These are phyloP conservation scores for Nephrocerus scutellatus DNA, from an alignment of 2,888 invertebrate species.

Conservation along the genomic window DNA sequence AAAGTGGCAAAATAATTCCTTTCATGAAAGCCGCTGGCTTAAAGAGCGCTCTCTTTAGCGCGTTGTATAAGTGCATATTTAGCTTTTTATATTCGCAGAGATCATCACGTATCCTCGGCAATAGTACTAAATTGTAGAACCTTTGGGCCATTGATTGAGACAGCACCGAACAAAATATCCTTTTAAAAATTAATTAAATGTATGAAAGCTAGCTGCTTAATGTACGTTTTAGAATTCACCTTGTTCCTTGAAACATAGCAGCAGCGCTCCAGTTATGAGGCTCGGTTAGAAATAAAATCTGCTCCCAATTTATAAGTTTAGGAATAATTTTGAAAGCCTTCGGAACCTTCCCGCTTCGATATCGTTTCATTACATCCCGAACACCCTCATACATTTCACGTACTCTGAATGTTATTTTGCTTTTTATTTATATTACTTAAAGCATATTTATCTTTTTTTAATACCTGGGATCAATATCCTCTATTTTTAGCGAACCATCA, in stretches of 20 bases:
- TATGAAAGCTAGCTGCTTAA: neutral
- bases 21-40: slow-evolving; percentile 99
- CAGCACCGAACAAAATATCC: slow-evolving; percentile 94
- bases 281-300: slow-evolving; percentile 76
- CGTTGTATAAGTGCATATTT: slow-evolving; percentile 94
- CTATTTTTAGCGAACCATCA: slow-evolving; percentile 67
- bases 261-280: slow-evolving; percentile 97
- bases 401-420: slow-evolving; percentile 49
- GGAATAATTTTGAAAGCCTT: slow-evolving; percentile 98
- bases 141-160: slow-evolving; percentile 95
- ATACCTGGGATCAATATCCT: slow-evolving; percentile 76
- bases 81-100: slow-evolving; percentile 89
- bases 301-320: slow-evolving; percentile 88
- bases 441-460: slow-evolving; percentile 3
- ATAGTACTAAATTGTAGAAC: slow-evolving; percentile 85
- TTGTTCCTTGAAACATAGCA: slow-evolving; percentile 77
- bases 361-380: slow-evolving; percentile 75
- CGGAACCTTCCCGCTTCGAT: slow-evolving; percentile 93
- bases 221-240: slow-evolving; percentile 20
- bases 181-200: slow-evolving; percentile 40
- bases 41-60: slow-evolving; percentile 84
- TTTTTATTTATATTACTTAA: slow-evolving; percentile 2
- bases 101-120: slow-evolving; percentile 91
- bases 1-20: slow-evolving; percentile 66
- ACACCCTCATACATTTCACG: slow-evolving; percentile 87